phyloP scores from a whole-genome alignment of 2,797 vertebrate species.

The Lutjanus argentimaculatus region DNA sequence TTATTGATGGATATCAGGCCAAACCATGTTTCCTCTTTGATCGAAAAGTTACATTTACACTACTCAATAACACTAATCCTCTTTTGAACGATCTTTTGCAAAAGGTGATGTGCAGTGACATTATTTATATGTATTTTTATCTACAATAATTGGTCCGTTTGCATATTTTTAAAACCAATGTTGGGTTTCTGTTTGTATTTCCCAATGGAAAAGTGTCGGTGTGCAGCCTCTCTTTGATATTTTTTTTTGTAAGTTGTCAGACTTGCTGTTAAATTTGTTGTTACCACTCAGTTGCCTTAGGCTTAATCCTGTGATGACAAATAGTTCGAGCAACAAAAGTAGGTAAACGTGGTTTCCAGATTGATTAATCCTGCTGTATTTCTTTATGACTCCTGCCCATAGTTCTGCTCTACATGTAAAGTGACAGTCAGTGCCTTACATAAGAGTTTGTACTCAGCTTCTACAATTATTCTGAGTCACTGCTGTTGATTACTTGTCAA shows the following conservation, averaged over 20 bases:
- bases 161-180: slow-evolving; percentile 43
- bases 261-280: slow-evolving; percentile 34
- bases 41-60: slow-evolving; percentile 25
- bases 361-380: slow-evolving; percentile 53
- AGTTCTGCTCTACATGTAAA: slow-evolving; percentile 9
- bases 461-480: slow-evolving; percentile 20
- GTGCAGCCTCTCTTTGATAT: slow-evolving; percentile 50
- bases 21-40: slow-evolving; percentile 14
- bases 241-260: slow-evolving; percentile 4
- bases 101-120: slow-evolving; percentile 30
- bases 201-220: slow-evolving; percentile 3
- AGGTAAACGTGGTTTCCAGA: slow-evolving; percentile 9
- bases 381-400: slow-evolving; percentile 16
- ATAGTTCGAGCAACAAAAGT: slow-evolving; percentile 2
- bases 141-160: slow-evolving; percentile 39
- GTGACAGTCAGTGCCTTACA: not conserved
- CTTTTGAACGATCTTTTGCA: slow-evolving; percentile 25
- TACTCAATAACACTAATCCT: slow-evolving; percentile 34
- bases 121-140: slow-evolving; percentile 68
- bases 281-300: slow-evolving; percentile 18
- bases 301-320: slow-evolving; percentile 5
- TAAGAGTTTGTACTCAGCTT: slow-evolving; percentile 17
- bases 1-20: not conserved
- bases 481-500: slow-evolving; percentile 7
- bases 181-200: slow-evolving; percentile 56